Percentiles rank a stretch among this genome's conserved stretches.
These are phyloP conservation scores for Crocuta crocuta DNA, from an alignment of 2,113 vertebrate genomes.

Conservation along the genomic window DNA sequence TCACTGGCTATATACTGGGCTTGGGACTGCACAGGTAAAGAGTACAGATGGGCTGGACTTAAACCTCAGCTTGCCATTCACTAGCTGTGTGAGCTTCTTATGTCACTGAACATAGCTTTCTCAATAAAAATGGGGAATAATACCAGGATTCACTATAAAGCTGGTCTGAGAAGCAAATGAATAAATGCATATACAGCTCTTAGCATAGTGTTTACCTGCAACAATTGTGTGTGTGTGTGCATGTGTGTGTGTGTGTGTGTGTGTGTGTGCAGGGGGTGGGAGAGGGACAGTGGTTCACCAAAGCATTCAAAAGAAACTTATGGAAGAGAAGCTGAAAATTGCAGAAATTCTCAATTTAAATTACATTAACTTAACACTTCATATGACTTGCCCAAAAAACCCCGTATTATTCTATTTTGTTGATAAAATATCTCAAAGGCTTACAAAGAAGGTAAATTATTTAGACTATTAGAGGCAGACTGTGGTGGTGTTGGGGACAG, in stretches of 20 bases:
- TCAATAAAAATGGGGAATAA: background rate
- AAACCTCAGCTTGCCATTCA: background rate
- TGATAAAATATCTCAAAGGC: background rate
- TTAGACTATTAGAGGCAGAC: background rate
- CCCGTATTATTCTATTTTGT: background rate
- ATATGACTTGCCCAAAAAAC: background rate
- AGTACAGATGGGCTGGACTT: background rate
- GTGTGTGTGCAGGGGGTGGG: background rate
- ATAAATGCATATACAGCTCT: background rate
- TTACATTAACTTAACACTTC: constrained; percentile 14
- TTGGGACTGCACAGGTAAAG: background rate
- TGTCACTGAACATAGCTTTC: background rate
- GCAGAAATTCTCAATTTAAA: background rate
- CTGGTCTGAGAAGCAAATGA: background rate
- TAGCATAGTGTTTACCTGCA: background rate
- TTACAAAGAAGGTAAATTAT: background rate
- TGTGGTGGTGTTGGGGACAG: background rate
- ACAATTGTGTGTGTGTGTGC: background rate
- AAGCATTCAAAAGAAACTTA: constrained; percentile 16
- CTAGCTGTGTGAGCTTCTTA: background rate
- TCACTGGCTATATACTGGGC: background rate
- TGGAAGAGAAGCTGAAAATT: background rate
- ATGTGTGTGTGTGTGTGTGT: accelerated
- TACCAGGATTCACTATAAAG: background rate
- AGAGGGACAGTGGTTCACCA: background rate